These are phyloP conservation scores for Erythrocercus mccallii DNA, from an alignment of 2,113 vertebrate species.

Conservation along the genomic window DNA sequence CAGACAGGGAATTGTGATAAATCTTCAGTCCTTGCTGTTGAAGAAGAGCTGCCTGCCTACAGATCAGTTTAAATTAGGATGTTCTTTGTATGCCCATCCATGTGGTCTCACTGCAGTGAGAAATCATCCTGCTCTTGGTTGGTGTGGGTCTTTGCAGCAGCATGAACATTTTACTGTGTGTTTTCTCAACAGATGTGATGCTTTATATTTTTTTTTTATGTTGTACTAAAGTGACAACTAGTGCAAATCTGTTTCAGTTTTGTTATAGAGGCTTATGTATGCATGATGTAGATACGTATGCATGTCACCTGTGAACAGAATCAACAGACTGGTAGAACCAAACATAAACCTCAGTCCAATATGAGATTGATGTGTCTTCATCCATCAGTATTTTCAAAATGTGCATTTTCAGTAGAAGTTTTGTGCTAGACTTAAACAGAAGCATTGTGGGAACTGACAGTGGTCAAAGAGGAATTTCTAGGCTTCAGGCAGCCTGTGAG, in stretches of 20 bases:
- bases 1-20: neutral
- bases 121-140: neutral
- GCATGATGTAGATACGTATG: neutral
- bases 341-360: neutral
- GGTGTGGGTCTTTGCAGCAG: neutral
- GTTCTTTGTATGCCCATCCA: neutral
- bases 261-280: neutral
- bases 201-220: neutral
- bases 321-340: neutral
- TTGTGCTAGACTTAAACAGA: neutral
- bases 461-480: too few relatives aligned
- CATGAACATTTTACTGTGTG: neutral
- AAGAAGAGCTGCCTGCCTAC: neutral
- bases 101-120: neutral
- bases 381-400: neutral
- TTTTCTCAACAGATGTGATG: neutral
- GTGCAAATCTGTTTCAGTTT: neutral
- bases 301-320: neutral
- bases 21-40: neutral
- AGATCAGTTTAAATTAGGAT: neutral
- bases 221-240: neutral
- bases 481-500: too few relatives aligned
- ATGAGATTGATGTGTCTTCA: neutral
- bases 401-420: neutral
- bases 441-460: too few relatives aligned